A percentile compares a stretch with the other conserved stretches of the same genome.
Evolutionary conservation across 2,888 invertebrate genomes (phyloP).

Genomic region (Reticulitermes lucifugus): DNA sequence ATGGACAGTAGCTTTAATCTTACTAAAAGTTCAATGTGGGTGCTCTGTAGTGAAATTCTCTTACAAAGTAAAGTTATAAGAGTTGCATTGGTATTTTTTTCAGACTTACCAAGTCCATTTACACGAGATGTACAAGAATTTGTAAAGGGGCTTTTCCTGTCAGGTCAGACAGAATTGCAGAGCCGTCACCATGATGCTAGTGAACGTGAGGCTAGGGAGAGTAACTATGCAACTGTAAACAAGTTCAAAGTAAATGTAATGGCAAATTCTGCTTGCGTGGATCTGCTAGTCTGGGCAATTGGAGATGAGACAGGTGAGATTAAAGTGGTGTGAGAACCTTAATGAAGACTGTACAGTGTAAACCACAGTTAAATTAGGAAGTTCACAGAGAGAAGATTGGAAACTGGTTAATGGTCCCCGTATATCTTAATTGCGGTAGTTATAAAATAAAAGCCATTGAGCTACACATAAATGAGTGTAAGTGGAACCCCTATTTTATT

Average conservation of each 20-base stretch:
- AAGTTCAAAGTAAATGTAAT: slow-evolving; percentile 95
- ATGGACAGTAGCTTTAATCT: too few species aligned
- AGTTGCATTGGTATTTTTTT: slow-evolving; percentile 34
- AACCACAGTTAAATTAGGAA: too few species aligned
- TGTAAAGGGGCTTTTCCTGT: slow-evolving; percentile 88
- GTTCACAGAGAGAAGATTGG: too few species aligned
- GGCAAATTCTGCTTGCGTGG: slow-evolving; percentile 97
- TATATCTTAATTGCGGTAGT: too few species aligned
- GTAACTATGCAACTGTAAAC: slow-evolving; percentile 84
- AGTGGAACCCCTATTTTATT: too few species aligned
- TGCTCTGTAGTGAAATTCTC: too few species aligned
- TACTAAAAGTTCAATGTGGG: too few species aligned
- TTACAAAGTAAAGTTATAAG: too few species aligned
- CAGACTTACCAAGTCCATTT: slow-evolving; percentile 87
- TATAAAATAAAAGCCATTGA: too few species aligned
- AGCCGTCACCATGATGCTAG: slow-evolving; percentile 87
- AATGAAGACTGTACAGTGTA: not conserved
- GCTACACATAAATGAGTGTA: too few species aligned
- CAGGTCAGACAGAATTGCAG: slow-evolving; percentile 93
- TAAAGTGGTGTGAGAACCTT: not conserved
- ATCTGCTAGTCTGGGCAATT: slow-evolving; percentile 97
- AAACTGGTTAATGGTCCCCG: too few species aligned
- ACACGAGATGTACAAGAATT: slow-evolving; percentile 94
- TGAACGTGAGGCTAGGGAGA: slow-evolving; percentile 84
- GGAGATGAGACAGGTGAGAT: slow-evolving; percentile 91